A percentile compares a stretch with the other conserved stretches of the same genome.
phyloP scores from a whole-genome alignment of 2,113 vertebrate genomes.

The Hyla sarda region DNA sequence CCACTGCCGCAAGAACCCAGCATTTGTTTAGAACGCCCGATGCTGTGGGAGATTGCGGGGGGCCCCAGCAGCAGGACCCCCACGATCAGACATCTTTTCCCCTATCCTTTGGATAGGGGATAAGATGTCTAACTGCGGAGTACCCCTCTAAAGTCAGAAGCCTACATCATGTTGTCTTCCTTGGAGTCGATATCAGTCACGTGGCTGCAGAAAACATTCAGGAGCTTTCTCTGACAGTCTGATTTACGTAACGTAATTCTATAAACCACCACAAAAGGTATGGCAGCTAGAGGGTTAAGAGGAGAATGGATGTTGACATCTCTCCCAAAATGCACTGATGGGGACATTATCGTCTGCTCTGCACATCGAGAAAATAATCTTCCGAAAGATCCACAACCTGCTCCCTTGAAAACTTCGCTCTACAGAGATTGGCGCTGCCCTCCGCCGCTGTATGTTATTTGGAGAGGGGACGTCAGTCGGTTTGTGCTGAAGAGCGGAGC shows the following conservation, averaged over 20 bases:
- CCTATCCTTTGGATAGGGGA: too few relatives aligned
- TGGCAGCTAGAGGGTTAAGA: slow-evolving; percentile 17
- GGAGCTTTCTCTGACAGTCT: neutral
- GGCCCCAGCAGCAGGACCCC: too few relatives aligned
- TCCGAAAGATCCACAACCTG: slow-evolving; percentile 12
- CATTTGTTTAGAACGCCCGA: too few relatives aligned
- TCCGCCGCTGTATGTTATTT: slow-evolving; percentile 12
- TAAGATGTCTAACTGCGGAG: too few relatives aligned
- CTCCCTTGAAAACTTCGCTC: neutral
- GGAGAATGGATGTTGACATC: slow-evolving; percentile 2
- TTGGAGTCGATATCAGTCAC: neutral
- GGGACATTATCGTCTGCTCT: slow-evolving; percentile 26
- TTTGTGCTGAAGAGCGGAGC: slow-evolving; percentile 9
- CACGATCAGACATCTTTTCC: too few relatives aligned
- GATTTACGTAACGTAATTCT: neutral
- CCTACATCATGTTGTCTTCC: neutral
- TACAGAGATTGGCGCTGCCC: slow-evolving; percentile 42
- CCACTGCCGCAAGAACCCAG: too few relatives aligned
- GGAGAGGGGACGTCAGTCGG: slow-evolving; percentile 7
- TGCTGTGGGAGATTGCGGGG: too few relatives aligned
- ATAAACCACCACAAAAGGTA: neutral
- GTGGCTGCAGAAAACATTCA: neutral
- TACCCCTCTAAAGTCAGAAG: too few relatives aligned
- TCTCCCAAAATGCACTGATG: neutral
- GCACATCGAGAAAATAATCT: slow-evolving; percentile 22